A percentile compares a stretch with the other conserved stretches of the same genome.
Evolutionary conservation across 1,140 invertebrate species (phyloP).

Genomic region (Calliopsis andreniformis): DNA sequence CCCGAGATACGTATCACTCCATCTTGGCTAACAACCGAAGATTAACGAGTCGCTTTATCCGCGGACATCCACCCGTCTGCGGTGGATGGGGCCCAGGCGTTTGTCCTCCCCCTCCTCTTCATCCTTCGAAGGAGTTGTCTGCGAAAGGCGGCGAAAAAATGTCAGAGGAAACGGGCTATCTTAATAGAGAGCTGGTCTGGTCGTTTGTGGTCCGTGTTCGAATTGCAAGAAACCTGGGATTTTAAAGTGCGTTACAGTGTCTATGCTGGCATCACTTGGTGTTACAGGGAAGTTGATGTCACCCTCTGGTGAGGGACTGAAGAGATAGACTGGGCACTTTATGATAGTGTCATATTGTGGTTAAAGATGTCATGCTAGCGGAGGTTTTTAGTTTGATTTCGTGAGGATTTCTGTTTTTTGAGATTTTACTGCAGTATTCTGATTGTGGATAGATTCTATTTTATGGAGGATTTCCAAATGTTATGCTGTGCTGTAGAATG

Average conservation of each 20-base stretch:
- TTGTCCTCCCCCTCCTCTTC: neutral
- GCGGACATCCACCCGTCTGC: constrained; percentile 55
- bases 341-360: constrained; percentile 9
- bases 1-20: constrained; percentile 76
- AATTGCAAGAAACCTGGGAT: neutral
- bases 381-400: constrained; percentile 5
- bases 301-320: constrained; percentile 1
- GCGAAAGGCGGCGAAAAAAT: neutral
- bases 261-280: neutral
- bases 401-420: neutral
- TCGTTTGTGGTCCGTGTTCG: no score
- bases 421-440: neutral
- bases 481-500: neutral
- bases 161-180: neutral
- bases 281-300: constrained; percentile 13
- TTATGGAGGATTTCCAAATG: neutral
- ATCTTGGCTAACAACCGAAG: constrained; percentile 76
- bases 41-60: constrained; percentile 80
- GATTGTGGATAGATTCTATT: no score
- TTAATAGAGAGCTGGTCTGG: neutral
- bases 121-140: neutral
- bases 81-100: constrained; percentile 7
- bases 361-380: neutral
- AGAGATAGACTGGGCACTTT: constrained; percentile 25
- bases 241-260: neutral